Evolutionary conservation across 1,140 invertebrate species (phyloP).

Genomic region (Cheumatopsyche charites): DNA sequence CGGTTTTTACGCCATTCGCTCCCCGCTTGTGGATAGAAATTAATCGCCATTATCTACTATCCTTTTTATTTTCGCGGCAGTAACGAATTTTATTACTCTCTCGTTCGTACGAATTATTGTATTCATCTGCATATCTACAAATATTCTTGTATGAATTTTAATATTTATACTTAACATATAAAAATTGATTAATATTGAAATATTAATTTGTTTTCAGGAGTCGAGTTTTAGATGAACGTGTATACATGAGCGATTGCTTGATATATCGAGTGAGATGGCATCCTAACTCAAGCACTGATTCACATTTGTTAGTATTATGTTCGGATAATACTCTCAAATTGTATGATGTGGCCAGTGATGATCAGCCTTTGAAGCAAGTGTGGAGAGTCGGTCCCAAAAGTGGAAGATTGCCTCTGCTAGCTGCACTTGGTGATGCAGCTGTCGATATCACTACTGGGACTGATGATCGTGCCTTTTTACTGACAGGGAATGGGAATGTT

Average conservation of each 20-base stretch:
- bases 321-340: constrained; percentile 77
- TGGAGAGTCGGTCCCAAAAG: constrained; percentile 52
- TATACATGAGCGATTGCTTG: constrained; percentile 66
- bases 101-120: neutral
- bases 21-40: constrained; percentile 31
- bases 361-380: constrained; percentile 51
- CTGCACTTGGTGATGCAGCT: constrained; percentile 75
- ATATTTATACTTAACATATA: neutral
- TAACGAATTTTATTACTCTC: constrained; percentile 11
- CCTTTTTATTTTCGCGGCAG: constrained; percentile 17
- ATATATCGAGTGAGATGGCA: constrained; percentile 79
- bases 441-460: constrained; percentile 80
- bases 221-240: constrained; percentile 66
- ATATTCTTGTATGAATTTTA: neutral
- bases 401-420: constrained; percentile 55
- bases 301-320: constrained; percentile 78
- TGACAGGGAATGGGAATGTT: constrained; percentile 84
- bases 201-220: constrained; percentile 56
- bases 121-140: neutral
- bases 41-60: constrained; percentile 35
- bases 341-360: constrained; percentile 58
- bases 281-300: constrained; percentile 76
- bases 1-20: constrained; percentile 46
- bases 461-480: constrained; percentile 61
- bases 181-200: neutral